A percentile compares a stretch with the other conserved stretches of the same genome.
Conservation (phyloP, 2,113 vertebrate genomes). For the Alexandromys fortis region DNA sequence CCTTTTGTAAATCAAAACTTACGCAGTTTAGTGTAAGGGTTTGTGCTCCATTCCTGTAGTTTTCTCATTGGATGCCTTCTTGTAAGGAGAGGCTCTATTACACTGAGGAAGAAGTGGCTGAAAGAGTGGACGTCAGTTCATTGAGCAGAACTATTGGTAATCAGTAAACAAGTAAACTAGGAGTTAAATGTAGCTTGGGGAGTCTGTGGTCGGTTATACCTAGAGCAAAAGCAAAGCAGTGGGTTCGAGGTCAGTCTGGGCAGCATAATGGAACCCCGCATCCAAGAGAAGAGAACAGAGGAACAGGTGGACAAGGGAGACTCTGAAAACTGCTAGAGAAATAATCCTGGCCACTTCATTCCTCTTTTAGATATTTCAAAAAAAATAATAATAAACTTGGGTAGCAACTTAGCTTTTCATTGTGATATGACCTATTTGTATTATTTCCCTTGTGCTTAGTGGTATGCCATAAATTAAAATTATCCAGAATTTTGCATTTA, state of each 20-base stretch:
- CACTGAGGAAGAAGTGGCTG: too few relatives aligned
- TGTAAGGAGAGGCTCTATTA: too few relatives aligned
- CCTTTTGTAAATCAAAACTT: too few relatives aligned
- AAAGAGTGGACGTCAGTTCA: too few relatives aligned
- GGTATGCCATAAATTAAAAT: background rate
- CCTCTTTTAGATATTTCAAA: background rate
- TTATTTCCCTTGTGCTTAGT: background rate
- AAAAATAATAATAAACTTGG: background rate
- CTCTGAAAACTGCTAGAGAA: background rate
- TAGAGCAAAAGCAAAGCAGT: background rate
- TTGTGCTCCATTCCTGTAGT: too few relatives aligned
- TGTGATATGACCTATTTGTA: background rate
- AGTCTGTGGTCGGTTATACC: background rate
- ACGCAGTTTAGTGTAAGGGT: too few relatives aligned
- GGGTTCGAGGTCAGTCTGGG: background rate
- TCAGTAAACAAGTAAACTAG: background rate
- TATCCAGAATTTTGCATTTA: background rate
- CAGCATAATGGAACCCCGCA: background rate
- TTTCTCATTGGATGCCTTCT: too few relatives aligned
- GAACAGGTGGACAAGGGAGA: too few relatives aligned
- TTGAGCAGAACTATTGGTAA: too few relatives aligned
- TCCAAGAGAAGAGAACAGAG: background rate
- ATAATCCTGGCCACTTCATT: background rate
- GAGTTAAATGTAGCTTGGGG: background rate
- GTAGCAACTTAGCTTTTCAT: background rate